Conservation (phyloP, 2,797 vertebrate genomes). For the Cossypha niveicapilla region DNA sequence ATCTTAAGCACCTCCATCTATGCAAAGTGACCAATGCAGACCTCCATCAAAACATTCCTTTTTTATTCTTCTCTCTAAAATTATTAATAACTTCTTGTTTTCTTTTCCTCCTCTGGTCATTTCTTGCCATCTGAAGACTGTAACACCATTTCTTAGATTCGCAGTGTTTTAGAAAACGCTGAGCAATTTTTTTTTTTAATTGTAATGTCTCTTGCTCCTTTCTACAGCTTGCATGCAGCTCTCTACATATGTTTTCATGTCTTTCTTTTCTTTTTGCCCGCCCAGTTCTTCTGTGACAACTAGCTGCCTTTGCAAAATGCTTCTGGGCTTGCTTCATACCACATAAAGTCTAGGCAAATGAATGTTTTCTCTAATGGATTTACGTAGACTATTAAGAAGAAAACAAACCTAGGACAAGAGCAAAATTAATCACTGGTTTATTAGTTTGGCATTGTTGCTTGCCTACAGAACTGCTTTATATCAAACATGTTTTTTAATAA, state of each 20-base stretch:
- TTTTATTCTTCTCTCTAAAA: background rate
- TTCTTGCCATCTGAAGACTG: background rate
- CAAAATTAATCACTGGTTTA: conserved; percentile 49
- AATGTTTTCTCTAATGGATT: conserved; percentile 41
- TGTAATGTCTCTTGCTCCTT: background rate
- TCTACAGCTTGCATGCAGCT: background rate
- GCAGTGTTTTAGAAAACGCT: conserved; percentile 1
- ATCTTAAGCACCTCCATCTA: background rate
- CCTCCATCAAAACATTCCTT: background rate
- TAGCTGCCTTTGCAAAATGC: conserved; percentile 41
- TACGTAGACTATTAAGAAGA: conserved; percentile 45
- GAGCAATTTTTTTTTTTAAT: background rate
- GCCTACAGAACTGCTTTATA: conserved; percentile 2
- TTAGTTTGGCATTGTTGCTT: conserved; percentile 35
- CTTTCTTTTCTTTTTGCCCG: background rate
- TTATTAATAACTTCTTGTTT: background rate
- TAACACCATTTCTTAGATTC: background rate
- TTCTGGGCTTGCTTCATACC: conserved; percentile 39
- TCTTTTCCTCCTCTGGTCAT: background rate
- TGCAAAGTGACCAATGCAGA: background rate
- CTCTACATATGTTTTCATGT: conserved; percentile 24
- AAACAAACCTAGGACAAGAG: conserved; percentile 51
- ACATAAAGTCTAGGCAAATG: conserved; percentile 15
- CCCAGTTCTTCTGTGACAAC: conserved; percentile 18
- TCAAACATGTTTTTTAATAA: conserved; percentile 21